phyloP scores from a whole-genome alignment of 2,797 vertebrate species.

The Clamator glandarius region DNA sequence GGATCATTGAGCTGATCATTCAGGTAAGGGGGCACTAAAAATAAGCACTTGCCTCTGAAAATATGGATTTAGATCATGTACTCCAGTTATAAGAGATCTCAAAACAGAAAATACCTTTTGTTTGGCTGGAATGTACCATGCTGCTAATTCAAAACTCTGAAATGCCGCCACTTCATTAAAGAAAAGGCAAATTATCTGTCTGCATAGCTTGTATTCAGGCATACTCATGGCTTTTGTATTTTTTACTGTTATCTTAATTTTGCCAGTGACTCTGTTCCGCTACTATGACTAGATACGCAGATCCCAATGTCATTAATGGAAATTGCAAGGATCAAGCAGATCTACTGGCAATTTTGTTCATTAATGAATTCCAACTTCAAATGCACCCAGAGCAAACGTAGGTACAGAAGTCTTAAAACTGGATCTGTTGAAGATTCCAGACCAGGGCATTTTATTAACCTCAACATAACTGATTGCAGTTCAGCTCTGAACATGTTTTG shows the following conservation, averaged over 20 bases:
- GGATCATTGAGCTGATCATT: background rate
- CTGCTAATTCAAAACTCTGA: background rate
- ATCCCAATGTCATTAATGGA: background rate
- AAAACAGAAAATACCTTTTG: background rate
- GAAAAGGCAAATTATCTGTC: no score
- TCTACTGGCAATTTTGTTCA: background rate
- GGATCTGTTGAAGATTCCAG: constrained; percentile 16
- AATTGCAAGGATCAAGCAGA: background rate
- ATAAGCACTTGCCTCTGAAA: background rate
- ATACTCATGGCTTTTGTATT: background rate
- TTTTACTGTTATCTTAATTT: background rate
- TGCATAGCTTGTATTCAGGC: background rate
- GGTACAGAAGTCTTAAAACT: constrained; percentile 1
- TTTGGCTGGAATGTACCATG: background rate
- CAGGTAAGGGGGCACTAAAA: background rate
- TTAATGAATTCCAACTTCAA: background rate
- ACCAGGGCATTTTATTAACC: background rate
- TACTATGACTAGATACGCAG: background rate
- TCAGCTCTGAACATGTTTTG: constrained; percentile 6
- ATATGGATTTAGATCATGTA: background rate
- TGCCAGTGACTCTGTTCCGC: background rate
- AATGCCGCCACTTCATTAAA: background rate
- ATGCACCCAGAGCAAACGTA: background rate
- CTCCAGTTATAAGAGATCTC: background rate
- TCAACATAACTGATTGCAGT: background rate